phyloP scores from a whole-genome alignment of 2,888 invertebrate genomes.

The Chironomus riparius region DNA sequence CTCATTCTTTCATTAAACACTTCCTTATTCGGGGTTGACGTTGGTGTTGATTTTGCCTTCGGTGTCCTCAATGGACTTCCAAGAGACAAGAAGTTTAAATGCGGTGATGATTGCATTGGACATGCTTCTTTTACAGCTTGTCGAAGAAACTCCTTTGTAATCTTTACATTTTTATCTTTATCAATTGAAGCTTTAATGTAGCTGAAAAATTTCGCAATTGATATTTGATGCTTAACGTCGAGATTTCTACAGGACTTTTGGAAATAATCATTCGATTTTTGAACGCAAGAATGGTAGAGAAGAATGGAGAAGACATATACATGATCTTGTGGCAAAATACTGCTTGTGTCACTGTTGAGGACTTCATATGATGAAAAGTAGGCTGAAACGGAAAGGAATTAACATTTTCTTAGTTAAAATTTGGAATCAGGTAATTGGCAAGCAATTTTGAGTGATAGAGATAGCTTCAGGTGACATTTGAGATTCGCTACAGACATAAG shows the following conservation, averaged over 20 bases:
- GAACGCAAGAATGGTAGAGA: slow-evolving; percentile 39
- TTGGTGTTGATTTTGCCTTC: slow-evolving; percentile 32
- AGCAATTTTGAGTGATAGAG: too few relatives aligned
- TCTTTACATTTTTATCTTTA: neutral
- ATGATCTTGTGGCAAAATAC: slow-evolving; percentile 34
- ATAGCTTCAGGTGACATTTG: too few relatives aligned
- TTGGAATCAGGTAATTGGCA: too few relatives aligned
- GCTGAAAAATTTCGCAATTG: slow-evolving; percentile 35
- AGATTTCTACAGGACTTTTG: slow-evolving; percentile 37
- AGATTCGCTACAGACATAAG: too few relatives aligned
- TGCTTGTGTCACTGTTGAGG: slow-evolving; percentile 30
- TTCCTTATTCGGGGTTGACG: slow-evolving; percentile 35
- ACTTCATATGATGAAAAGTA: slow-evolving; percentile 35
- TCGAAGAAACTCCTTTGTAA: neutral
- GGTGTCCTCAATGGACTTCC: slow-evolving; percentile 33
- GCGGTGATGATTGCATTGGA: neutral
- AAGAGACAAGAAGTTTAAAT: neutral
- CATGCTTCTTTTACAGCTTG: neutral
- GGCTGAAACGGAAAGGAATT: neutral
- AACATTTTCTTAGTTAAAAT: too few relatives aligned
- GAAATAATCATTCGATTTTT: slow-evolving; percentile 34
- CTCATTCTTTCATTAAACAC: slow-evolving; percentile 37
- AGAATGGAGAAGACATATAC: slow-evolving; percentile 38
- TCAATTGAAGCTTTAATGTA: neutral
- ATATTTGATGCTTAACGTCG: slow-evolving; percentile 33